These are phyloP conservation scores for Dolichopus griseipennis DNA, from an alignment of 2,888 invertebrate genomes.

Conservation along the genomic window DNA sequence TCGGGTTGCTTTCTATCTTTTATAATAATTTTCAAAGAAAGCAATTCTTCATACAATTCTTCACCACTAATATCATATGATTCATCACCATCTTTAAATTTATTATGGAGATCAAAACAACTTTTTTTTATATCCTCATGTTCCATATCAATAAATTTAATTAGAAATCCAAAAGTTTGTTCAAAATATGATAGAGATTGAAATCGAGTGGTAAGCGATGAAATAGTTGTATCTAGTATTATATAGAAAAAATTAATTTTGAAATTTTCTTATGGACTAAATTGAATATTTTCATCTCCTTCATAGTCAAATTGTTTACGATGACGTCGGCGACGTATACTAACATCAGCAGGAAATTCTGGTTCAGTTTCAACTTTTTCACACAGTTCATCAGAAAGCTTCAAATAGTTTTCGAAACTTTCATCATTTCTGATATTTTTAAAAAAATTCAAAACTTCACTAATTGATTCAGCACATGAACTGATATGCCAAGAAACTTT, in stretches of 20 bases:
- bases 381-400: constrained; percentile 8
- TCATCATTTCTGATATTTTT: constrained; percentile 8
- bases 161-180: constrained; percentile 5
- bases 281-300: background rate
- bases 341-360: constrained; percentile 9
- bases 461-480: constrained; percentile 8
- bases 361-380: constrained; percentile 9
- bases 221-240: constrained; percentile 7
- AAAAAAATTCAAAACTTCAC: constrained; percentile 8
- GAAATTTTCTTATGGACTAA: constrained; percentile 5
- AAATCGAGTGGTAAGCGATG: background rate
- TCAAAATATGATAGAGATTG: constrained; percentile 6
- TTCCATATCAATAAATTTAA: constrained; percentile 8
- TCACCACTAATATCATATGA: constrained; percentile 8
- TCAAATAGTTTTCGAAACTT: constrained; percentile 9
- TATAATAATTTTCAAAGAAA: constrained; percentile 4
- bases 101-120: constrained; percentile 7
- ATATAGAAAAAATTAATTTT: constrained; percentile 8
- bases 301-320: constrained; percentile 10
- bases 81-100: constrained; percentile 9
- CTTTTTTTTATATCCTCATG: constrained; percentile 8
- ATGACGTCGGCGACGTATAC: background rate
- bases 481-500: constrained; percentile 8
- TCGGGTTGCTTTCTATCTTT: background rate
- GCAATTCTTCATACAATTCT: constrained; percentile 8